These are phyloP conservation scores for Oryzias celebensis DNA, from an alignment of 2,113 vertebrate species.

Conservation along the genomic window DNA sequence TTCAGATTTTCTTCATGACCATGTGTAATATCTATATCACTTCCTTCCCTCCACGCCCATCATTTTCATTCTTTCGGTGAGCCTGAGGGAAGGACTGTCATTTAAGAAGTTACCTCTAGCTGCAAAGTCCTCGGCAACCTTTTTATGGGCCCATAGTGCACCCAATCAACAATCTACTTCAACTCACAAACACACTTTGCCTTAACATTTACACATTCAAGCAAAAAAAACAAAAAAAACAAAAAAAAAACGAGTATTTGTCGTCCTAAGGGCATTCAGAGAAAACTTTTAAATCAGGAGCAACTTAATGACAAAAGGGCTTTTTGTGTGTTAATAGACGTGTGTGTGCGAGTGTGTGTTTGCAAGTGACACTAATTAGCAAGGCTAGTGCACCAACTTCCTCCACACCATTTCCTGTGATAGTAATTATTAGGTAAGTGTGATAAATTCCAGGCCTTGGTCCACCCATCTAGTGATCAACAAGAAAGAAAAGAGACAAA, in stretches of 20 bases:
- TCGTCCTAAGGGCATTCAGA: constrained; percentile 58
- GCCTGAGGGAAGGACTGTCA: constrained; percentile 71
- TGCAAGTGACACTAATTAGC: constrained; percentile 74
- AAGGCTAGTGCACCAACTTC: constrained; percentile 64
- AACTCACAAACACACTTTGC: constrained; percentile 35
- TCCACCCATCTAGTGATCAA: constrained; percentile 48
- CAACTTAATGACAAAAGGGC: constrained; percentile 62
- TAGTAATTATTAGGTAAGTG: constrained; percentile 78
- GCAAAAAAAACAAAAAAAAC: constrained; percentile 8
- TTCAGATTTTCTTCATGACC: background rate
- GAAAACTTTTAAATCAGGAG: constrained; percentile 37
- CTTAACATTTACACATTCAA: constrained; percentile 62
- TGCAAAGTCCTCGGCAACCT: constrained; percentile 53
- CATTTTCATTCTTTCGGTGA: constrained; percentile 57
- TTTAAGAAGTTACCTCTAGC: constrained; percentile 54
- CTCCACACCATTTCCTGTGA: constrained; percentile 73
- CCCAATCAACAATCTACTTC: constrained; percentile 61
- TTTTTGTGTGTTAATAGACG: constrained; percentile 23
- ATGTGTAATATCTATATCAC: constrained; percentile 20
- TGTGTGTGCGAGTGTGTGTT: constrained; percentile 44
- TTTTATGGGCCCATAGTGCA: constrained; percentile 67
- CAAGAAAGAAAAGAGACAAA: constrained; percentile 32
- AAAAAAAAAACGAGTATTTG: constrained; percentile 33
- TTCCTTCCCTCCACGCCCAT: constrained; percentile 42
- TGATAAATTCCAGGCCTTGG: constrained; percentile 76